phyloP scores from a whole-genome alignment of 2,888 invertebrate genomes.

The Colletes collaris region DNA sequence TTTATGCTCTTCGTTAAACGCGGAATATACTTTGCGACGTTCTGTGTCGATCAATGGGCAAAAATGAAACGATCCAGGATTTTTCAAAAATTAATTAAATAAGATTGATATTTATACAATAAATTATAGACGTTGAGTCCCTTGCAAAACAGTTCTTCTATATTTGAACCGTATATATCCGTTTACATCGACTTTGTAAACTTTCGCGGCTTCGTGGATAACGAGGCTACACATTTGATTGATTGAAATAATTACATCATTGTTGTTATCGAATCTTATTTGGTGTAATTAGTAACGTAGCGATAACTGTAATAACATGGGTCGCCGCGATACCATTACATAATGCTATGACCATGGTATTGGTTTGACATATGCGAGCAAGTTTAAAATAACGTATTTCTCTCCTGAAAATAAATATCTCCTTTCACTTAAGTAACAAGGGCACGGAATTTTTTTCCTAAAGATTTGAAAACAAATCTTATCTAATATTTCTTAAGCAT shows the following conservation, averaged over 20 bases:
- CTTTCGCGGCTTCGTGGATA: not conserved
- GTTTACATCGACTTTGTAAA: not conserved
- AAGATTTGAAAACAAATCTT: not conserved
- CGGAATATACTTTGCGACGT: not conserved
- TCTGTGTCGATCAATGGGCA: not conserved
- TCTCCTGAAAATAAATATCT: constrained; percentile 33
- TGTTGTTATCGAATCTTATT: constrained; percentile 11
- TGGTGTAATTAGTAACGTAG: constrained; percentile 33
- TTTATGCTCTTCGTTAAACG: not conserved
- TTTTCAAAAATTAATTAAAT: not conserved
- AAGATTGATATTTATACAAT: too few relatives aligned
- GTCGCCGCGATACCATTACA: constrained; percentile 66
- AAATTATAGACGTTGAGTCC: too few relatives aligned
- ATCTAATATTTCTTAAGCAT: constrained; percentile 2
- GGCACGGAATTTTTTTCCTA: not conserved
- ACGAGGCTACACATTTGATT: not conserved
- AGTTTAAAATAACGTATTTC: constrained; percentile 53
- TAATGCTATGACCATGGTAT: constrained; percentile 55
- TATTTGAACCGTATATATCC: constrained; percentile 1
- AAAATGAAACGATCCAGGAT: not conserved
- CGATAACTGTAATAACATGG: constrained; percentile 58
- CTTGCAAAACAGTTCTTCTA: not conserved
- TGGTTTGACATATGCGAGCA: constrained; percentile 38
- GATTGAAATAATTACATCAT: constrained; percentile 12
- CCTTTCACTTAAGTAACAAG: constrained; percentile 38